Evolutionary conservation across 2,888 invertebrate genomes (phyloP), one percentile per base, ranked within the genome.

Genomic region (Drosophila pseudotalamancana): DNA sequence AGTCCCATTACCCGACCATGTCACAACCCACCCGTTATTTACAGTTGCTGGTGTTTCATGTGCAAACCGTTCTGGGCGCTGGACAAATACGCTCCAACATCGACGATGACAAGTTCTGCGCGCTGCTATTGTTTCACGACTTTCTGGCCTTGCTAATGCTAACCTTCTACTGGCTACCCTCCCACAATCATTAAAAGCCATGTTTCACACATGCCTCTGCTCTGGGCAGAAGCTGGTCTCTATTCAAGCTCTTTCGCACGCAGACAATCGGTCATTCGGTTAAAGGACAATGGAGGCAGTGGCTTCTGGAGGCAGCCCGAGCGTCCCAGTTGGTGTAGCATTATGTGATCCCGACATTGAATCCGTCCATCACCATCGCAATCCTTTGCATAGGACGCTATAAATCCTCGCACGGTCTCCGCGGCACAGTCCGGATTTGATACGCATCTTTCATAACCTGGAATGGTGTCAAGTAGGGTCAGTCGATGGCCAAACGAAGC

Each of bases 241-340:
- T 49, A 79, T 34, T 60, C 34, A 49, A 75, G 23, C 27, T 43
- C 11, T 16, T 46, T 65, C 21, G 32, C 12, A 51, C 29, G 46
- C 45, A 77, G 42, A 54, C 86, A 86, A 12, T 46, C n/a, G 9
- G 53, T 19, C 92, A 88, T 91, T 90, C 85, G 94, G 92, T 56
- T 92, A 80, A 91, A 88, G 88, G n/a, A 88, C 89, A 35, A 35
- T 67, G 75, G 88, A 39, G 59, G 18, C 62, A 78, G 56, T 50
- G 65, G 49, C 11, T 46, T 74, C 53, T 27, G 53, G 6, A 23
- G 29, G 50, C 90, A 90, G 9, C 87, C 89, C 2, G 32, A 70
- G 1, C 89, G 84, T 6, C 89, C 90, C 11, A 73, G 64, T 39
- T 89, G 42, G 54, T 90, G 90, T 31, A 90, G 59, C 56, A 72